Evolutionary conservation across 2,888 invertebrate genomes (phyloP), one percentile per base, ranked within the genome.

Genomic region (Phaedon cochleariae): DNA sequence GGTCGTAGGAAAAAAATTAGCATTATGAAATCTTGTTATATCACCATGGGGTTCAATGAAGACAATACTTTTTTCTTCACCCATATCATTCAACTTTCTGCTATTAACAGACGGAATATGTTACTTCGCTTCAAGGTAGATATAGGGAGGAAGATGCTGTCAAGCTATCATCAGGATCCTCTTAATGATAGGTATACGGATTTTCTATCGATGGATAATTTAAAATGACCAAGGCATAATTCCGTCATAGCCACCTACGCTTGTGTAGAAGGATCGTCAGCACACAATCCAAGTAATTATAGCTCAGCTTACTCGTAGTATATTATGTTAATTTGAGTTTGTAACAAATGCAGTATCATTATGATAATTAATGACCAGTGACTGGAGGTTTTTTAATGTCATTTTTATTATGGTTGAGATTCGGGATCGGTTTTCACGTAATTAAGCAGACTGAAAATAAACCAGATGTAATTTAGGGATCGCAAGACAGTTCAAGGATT

Each of bases 261-360:
- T 21, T 37, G 20, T 20, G 54, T 15, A 15, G 29, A 49, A 59
- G 59, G 18, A 21, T 18, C 34, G 59, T 29, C 74, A 54, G 57
- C 41, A 45, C 45, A 74, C 45, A 74, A 73, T 73, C 69, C 71
- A 64, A 72, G 69, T 74, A 79, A 80, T 80, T 80, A 79, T 75
- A 75, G 74, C 76, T 72, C 75, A 76, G 77, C 79, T 77, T 74
- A 75, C 76, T 80, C 79, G 76, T 77, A 79, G 79, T 80, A 79
- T 77, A 78, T 80, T 80, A 80, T 80, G 79, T 78, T 79, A 80
- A 80, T 80, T 77, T 79, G 73, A 75, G 76, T 75, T 75, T 69
- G 71, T 76, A 78, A 76, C 77, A 77, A 78, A 78, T 78, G 79
- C 78, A 77, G 77, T 77, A 79, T 79, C 79, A 80, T 78, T 79